Percentiles rank a stretch among this genome's conserved stretches.
These are phyloP conservation scores for Parus major DNA, from an alignment of 2,113 vertebrate genomes.

Conservation along the genomic window DNA sequence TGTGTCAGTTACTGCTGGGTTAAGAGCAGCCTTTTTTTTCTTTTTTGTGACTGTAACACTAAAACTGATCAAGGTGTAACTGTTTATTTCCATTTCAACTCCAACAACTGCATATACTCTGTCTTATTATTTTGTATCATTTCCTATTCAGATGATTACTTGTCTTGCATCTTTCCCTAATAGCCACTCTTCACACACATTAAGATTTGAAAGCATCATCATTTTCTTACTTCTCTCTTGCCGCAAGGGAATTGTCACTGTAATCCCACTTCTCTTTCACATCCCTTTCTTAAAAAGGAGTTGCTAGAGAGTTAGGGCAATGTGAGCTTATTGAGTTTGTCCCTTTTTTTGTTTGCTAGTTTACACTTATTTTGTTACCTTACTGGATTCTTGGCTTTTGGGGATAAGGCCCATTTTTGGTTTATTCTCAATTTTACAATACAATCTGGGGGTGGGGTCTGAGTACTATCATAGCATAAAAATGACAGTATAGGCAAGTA, in stretches of 20 bases:
- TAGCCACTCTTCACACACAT: not conserved
- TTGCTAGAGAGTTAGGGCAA: not conserved
- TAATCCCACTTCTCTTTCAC: not conserved
- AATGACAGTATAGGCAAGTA: not conserved
- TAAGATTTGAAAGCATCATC: not conserved
- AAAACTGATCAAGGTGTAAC: not conserved
- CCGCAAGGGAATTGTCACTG: not conserved
- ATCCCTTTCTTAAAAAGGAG: not conserved
- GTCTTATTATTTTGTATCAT: not conserved
- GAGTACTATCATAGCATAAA: not conserved
- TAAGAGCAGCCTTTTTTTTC: not conserved
- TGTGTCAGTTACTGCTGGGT: not conserved
- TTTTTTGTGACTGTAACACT: not conserved
- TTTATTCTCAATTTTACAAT: not conserved
- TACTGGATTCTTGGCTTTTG: not conserved
- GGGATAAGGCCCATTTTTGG: not conserved
- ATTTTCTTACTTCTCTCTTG: not conserved
- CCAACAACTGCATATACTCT: not conserved
- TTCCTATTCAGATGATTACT: not conserved
- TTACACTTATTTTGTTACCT: not conserved
- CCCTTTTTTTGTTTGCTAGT: not conserved
- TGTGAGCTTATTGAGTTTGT: fast-evolving
- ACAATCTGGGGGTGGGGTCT: not conserved
- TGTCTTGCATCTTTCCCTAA: not conserved
- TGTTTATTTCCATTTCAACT: not conserved